phyloP scores from a whole-genome alignment of 2,888 invertebrate species.

The Mesochorus sp. region DNA sequence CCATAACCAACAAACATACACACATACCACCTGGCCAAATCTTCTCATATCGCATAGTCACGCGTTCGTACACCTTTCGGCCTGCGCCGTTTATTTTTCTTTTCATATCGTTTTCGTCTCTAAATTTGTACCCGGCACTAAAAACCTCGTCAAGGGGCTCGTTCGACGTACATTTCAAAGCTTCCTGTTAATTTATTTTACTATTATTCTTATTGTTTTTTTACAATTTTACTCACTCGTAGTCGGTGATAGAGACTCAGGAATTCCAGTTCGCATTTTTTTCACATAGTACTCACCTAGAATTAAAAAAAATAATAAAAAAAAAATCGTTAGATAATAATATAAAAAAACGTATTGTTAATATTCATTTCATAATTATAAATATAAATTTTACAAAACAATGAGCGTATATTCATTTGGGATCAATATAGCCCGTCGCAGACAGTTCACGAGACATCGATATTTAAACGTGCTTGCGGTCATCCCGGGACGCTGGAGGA shows the following conservation, averaged over 20 bases:
- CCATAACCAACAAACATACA: no score
- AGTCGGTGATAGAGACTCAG: slow-evolving; percentile 2
- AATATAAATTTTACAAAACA: background rate
- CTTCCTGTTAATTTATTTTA: background rate
- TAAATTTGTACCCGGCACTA: background rate
- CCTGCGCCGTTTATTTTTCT: background rate
- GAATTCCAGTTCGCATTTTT: slow-evolving; percentile 18
- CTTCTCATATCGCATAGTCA: slow-evolving; percentile 35
- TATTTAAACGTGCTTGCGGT: slow-evolving; percentile 48
- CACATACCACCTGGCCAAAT: slow-evolving; percentile 65
- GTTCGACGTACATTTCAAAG: background rate
- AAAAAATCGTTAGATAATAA: slow-evolving; percentile 11
- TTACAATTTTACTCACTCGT: slow-evolving; percentile 60
- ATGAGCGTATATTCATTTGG: background rate
- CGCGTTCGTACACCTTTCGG: background rate
- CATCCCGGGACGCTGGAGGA: background rate
- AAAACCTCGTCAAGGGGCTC: background rate
- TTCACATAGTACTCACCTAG: slow-evolving; percentile 70
- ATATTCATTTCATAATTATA: background rate
- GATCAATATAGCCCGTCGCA: slow-evolving; percentile 19
- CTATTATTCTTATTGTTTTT: no score
- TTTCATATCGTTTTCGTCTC: background rate
- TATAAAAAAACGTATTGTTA: slow-evolving; percentile 1
- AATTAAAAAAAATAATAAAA: slow-evolving; percentile 64
- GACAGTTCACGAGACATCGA: slow-evolving; percentile 49